Percentiles rank a stretch among this genome's conserved stretches.
These are phyloP conservation scores for Varanus salvator DNA, from an alignment of 2,113 vertebrate species.

Conservation along the genomic window DNA sequence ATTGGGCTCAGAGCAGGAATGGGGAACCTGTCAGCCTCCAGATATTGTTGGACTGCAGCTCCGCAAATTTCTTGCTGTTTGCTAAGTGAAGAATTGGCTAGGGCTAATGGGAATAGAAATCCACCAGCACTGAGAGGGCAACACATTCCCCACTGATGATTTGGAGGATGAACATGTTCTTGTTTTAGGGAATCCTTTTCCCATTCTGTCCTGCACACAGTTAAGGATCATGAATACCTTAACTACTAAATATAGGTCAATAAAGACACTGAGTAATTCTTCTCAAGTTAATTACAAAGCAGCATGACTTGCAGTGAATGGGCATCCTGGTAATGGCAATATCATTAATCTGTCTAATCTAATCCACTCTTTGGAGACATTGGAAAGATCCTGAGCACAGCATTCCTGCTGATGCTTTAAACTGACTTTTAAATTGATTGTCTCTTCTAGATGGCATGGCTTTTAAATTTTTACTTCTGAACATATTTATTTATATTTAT, in stretches of 20 bases:
- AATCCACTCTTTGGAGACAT: background rate
- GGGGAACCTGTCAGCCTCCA: too few species aligned
- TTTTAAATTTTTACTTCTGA: conserved; percentile 4
- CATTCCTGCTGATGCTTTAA: background rate
- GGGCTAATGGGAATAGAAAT: too few species aligned
- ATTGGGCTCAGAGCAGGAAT: background rate
- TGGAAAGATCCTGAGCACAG: conserved; percentile 6
- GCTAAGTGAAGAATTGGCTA: too few species aligned
- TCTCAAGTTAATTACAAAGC: conserved; percentile 6
- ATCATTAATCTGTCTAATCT: conserved; percentile 16
- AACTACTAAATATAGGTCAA: background rate
- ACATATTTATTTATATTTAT: background rate
- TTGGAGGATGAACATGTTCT: background rate
- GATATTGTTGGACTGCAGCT: too few species aligned
- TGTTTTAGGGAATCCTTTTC: background rate
- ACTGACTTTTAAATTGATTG: background rate
- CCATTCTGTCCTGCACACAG: background rate
- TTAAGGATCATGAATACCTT: background rate
- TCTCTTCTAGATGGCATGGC: background rate
- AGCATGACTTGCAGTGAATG: background rate
- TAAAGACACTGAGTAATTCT: background rate
- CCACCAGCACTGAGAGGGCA: too few species aligned
- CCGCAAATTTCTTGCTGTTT: too few species aligned
- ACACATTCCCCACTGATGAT: too few species aligned
- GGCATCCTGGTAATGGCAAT: background rate